Evolutionary conservation across 2,888 invertebrate genomes (phyloP), one percentile per base, ranked within the genome.

Genomic region (Microctonus hyperodae): DNA sequence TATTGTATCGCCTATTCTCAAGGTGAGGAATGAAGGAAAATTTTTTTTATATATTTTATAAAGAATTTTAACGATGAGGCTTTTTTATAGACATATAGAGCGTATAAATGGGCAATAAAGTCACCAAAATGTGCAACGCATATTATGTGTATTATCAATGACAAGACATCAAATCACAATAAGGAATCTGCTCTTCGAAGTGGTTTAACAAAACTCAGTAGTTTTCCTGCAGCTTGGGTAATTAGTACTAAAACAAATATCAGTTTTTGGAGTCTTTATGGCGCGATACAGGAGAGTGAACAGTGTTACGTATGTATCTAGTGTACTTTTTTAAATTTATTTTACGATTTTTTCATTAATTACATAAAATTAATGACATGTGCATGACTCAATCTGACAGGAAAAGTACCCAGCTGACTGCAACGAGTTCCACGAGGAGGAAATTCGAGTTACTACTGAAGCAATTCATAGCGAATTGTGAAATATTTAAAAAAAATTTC

Each of bases 361-460:
- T 2, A 20, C 3, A 37, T 53, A 9, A 40, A 20, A 7, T 25
- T 0, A 0, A 28, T 6, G 55, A 10, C 40, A 56, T 33, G 33
- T 62, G 16, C 23, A 5, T 13, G 10, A 20, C 22, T 58, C 11
- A 65, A 48, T n/a, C 56, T 67, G n/a, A 40, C 85, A 92, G 91
- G 86, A 86, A 2, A 87, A 88, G 67, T 91, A 91, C 79, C 90
- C 91, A 57, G 90, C 90, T 0, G 90, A 92, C 75, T 94, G 94
- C 77, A 88, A 88, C 28, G 89, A 90, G 1, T 95, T 93, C 87
- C 93, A 94, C 81, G 90, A 92, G 79, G 93, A 93, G 81, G 94
- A 94, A 83, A 83, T 91, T 53, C 90, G 89, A 86, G 93, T 92
- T 31, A 94, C 93, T 65, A 93, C 93, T 56, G 94, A 94, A 85